phyloP scores from a whole-genome alignment of 2,113 vertebrate genomes.

The Thunnus thynnus region DNA sequence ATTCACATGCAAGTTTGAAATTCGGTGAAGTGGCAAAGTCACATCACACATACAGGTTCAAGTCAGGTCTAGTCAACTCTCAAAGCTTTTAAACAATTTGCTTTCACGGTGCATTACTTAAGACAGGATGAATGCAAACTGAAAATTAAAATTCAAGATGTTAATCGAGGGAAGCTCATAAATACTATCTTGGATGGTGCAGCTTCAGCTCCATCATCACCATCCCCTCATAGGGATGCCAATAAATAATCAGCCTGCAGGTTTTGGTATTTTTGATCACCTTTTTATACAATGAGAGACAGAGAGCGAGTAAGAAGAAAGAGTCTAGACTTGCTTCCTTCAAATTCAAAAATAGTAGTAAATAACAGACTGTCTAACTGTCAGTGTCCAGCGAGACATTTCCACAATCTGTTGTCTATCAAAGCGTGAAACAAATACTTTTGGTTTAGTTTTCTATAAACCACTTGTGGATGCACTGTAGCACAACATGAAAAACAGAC shows the following conservation, averaged over 20 bases:
- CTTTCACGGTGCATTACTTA: neutral
- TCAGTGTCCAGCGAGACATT: conserved; percentile 5
- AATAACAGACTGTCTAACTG: neutral
- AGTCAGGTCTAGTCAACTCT: neutral
- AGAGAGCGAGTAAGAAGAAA: neutral
- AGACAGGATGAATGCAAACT: neutral
- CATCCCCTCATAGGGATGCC: neutral
- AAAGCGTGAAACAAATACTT: conserved; percentile 14
- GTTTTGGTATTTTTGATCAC: neutral
- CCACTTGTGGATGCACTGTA: conserved; percentile 44
- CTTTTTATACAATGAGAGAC: neutral
- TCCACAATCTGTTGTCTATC: neutral
- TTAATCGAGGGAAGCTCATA: neutral
- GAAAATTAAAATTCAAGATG: no score
- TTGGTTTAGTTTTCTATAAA: conserved; percentile 15
- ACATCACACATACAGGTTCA: neutral
- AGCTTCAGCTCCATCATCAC: neutral
- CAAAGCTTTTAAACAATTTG: neutral
- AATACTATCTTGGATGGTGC: neutral
- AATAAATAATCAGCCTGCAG: neutral
- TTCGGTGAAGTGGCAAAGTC: no score
- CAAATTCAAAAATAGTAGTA: neutral
- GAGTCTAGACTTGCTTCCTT: neutral
- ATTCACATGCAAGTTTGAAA: neutral
- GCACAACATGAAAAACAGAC: conserved; percentile 36